Evolutionary conservation across 2,888 invertebrate species (phyloP).

Genomic region (Empis stercorea): DNA sequence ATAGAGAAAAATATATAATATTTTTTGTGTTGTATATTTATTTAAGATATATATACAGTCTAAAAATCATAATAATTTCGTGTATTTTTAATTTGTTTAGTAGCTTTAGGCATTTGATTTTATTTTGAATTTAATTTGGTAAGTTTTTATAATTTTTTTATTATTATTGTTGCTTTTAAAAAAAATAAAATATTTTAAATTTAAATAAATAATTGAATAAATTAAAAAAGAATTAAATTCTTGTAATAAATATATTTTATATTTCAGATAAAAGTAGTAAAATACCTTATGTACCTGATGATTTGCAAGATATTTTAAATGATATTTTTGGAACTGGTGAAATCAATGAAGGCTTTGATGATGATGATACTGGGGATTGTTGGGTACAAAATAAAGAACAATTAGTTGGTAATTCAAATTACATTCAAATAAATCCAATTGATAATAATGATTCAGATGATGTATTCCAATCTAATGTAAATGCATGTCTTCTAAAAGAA

Average conservation of each 20-base stretch:
- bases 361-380: constrained; percentile 9
- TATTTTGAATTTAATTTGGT: background rate
- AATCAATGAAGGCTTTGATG: constrained; percentile 4
- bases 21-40: too few relatives aligned
- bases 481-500: background rate
- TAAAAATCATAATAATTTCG: too few relatives aligned
- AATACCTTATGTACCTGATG: constrained; percentile 15
- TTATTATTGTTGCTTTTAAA: background rate
- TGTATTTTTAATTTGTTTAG: too few relatives aligned
- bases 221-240: too few relatives aligned
- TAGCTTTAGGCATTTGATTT: too few relatives aligned
- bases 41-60: too few relatives aligned
- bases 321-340: constrained; percentile 16
- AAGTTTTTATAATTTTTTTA: background rate
- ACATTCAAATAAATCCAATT: constrained; percentile 19
- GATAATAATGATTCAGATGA: background rate
- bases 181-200: too few relatives aligned
- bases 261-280: constrained; percentile 10
- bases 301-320: constrained; percentile 21
- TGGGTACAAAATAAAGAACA: background rate
- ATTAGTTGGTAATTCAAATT: constrained; percentile 15
- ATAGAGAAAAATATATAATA: too few relatives aligned
- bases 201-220: background rate
- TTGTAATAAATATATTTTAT: background rate
- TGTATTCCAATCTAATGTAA: background rate